Base-by-base conservation (phyloP, 2,797 vertebrate species). In the Melopsittacus undulatus region DNA sequence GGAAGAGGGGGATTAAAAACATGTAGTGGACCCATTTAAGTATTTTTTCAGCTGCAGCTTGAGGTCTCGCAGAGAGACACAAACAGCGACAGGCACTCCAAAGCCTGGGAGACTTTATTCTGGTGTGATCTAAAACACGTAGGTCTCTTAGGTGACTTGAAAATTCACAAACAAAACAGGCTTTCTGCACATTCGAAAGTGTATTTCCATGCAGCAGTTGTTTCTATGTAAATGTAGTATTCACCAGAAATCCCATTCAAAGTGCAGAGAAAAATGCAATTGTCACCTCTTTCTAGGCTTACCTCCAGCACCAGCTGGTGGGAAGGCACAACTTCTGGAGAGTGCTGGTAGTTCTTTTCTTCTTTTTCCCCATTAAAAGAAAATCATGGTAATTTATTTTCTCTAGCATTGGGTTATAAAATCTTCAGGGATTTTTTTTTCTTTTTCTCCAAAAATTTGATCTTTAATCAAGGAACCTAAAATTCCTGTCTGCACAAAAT, bases 41-140 rank as follows among this genome's bases (percentile, higher is more conserved):
- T 78, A 69, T 84, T 92, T 94, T 88, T 90, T 90, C 83, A 94
- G 93, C 72, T 89, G 73, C 51, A 67, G 26, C 26, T 75, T 54
- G 54, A 66, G 34, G 52, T 36, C 46, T 90, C 22, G 14, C 11
- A 62, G 67, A 67, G 45, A 73, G 48, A 64, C 32, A 64, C 26
- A 88, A 75, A 87, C 7, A 74, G 72, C 9, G 48, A 74, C 43
- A 70, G 54, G 40, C 59, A 93, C 56, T 38, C 52, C 63, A 64
- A 59, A 38, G 43, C 23, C 49, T 57, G 24, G 34, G 42, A 69
- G 38, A 17, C 54, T 73, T 81, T 85, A 4, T 52, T 77, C 45
- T 57, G 52, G n/a, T 56, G 11, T 36, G 34, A 70, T 82, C 48
- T 92, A 40, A 90, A 92, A 70, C 36, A 36, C 0, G 0, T 11